Conservation (phyloP, 2,113 vertebrate species). For the Corythaeola cristata region DNA sequence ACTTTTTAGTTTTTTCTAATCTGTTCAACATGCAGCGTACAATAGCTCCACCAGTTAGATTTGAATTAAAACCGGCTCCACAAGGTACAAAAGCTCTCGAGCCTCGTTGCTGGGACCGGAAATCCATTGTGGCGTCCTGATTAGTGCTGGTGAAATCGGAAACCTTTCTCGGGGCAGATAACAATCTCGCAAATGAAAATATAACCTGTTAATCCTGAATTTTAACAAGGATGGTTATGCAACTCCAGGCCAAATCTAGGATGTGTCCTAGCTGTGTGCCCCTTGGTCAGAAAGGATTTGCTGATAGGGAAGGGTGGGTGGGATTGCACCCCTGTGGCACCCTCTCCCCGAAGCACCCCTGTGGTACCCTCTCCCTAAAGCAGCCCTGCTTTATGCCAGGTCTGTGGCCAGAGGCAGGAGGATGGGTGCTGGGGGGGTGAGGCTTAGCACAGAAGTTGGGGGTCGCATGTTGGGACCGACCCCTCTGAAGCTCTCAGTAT, state of each 20-base stretch:
- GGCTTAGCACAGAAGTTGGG: not conserved
- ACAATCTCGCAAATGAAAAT: slow-evolving; percentile 45
- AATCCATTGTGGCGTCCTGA: slow-evolving; percentile 56
- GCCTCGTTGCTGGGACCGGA: not conserved
- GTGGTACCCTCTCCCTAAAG: too few relatives aligned
- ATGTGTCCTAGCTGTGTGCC: not conserved
- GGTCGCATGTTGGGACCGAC: not conserved
- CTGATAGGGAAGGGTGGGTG: not conserved
- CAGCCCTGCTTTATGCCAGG: not conserved
- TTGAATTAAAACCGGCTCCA: slow-evolving; percentile 42
- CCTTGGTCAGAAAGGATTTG: not conserved
- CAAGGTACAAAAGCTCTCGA: slow-evolving; percentile 14
- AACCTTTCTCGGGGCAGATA: slow-evolving; percentile 54
- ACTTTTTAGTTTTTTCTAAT: not conserved
- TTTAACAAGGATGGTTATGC: slow-evolving; percentile 14
- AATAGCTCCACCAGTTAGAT: slow-evolving; percentile 1
- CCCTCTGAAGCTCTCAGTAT: not conserved
- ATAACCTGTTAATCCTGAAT: slow-evolving; percentile 66
- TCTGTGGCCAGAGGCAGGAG: not conserved
- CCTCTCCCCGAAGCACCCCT: not conserved
- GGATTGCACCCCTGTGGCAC: not conserved
- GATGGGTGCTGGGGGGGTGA: not conserved
- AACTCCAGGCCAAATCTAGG: slow-evolving; percentile 13
- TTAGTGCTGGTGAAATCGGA: slow-evolving; percentile 65
- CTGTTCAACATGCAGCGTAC: slow-evolving; percentile 17